phyloP scores from a whole-genome alignment of 2,113 vertebrate genomes.

The Phrynosoma blainvillii region DNA sequence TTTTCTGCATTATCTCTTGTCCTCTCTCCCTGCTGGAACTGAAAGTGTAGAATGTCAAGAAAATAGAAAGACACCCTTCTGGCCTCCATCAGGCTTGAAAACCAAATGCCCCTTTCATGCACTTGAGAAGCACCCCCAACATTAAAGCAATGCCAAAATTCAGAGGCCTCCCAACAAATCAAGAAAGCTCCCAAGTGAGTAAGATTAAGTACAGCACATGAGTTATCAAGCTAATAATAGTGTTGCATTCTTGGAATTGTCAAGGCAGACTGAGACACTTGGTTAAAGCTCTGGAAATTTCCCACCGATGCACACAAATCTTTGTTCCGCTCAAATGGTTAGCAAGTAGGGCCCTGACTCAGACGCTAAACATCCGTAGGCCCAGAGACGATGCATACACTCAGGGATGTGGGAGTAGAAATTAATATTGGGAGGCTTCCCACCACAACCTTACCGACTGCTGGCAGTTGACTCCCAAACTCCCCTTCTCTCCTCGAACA shows the following conservation, averaged over 20 bases:
- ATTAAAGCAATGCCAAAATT: background rate
- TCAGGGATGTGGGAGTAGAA: too few relatives aligned
- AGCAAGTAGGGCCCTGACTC: background rate
- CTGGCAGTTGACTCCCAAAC: constrained; percentile 87
- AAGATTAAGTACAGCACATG: too few relatives aligned
- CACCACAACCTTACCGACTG: constrained; percentile 83
- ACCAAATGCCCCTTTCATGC: background rate
- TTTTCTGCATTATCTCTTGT: background rate
- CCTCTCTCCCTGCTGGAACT: too few relatives aligned
- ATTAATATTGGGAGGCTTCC: background rate
- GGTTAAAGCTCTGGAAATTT: background rate
- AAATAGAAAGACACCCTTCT: too few relatives aligned
- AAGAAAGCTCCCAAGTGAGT: too few relatives aligned
- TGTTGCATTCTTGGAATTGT: too few relatives aligned
- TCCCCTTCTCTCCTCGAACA: constrained; percentile 85
- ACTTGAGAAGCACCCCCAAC: background rate
- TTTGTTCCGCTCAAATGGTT: background rate
- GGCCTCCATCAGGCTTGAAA: background rate
- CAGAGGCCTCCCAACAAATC: background rate
- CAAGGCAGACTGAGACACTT: too few relatives aligned
- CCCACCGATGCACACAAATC: background rate
- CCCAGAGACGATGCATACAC: accelerated
- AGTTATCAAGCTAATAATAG: too few relatives aligned
- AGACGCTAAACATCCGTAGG: background rate
- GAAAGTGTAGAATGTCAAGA: too few relatives aligned